A percentile compares a stretch with the other conserved stretches of the same genome.
These are phyloP conservation scores for Empidonax traillii DNA, from an alignment of 2,113 vertebrate species.

Conservation along the genomic window DNA sequence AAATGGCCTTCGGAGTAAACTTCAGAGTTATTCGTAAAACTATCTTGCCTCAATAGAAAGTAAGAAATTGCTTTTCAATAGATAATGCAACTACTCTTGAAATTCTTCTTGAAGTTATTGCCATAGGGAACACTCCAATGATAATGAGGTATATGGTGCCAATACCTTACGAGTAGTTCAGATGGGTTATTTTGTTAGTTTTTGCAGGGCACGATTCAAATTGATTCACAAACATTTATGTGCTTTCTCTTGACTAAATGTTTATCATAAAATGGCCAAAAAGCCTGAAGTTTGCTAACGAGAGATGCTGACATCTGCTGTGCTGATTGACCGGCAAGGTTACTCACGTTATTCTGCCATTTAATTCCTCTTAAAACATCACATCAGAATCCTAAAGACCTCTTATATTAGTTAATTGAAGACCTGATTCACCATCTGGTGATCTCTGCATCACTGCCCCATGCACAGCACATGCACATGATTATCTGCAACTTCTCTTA, in stretches of 20 bases:
- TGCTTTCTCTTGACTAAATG: neutral
- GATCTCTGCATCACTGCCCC: neutral
- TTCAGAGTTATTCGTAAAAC: constrained; percentile 16
- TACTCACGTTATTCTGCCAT: neutral
- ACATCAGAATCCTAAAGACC: neutral
- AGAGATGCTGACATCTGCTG: neutral
- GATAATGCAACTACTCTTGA: constrained; percentile 9
- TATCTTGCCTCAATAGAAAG: neutral
- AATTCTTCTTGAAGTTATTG: neutral
- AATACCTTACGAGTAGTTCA: neutral
- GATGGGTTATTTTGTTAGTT: neutral
- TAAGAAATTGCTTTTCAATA: constrained; percentile 45
- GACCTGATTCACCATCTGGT: neutral
- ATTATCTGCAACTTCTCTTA: neutral
- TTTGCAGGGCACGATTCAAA: neutral
- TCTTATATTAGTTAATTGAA: neutral
- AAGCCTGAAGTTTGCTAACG: neutral
- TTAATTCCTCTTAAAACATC: neutral
- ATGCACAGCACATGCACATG: accelerated
- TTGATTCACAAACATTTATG: neutral
- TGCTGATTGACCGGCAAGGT: neutral
- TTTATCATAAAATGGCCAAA: neutral
- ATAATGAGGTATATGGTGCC: neutral
- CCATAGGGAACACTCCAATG: neutral
- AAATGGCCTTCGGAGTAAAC: constrained; percentile 39